Evolutionary conservation across 2,888 invertebrate genomes (phyloP), one percentile per base, ranked within the genome.

Genomic region (Pomacea canaliculata): DNA sequence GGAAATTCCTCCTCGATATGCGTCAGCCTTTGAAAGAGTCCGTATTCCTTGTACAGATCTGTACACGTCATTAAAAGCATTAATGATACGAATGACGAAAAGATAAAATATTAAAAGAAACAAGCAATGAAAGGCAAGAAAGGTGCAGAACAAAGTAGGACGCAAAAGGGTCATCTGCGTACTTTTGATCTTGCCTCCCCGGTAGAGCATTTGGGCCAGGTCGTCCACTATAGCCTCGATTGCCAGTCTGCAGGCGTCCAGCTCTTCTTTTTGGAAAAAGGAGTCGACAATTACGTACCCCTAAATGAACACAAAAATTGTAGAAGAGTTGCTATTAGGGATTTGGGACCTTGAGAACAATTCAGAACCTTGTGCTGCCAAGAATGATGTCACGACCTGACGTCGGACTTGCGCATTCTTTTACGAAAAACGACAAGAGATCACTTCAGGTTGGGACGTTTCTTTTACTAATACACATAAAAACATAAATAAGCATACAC

Each of bases 281-380:
- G 89, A 82, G n/a, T 86, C 84, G 3, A 90, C 85, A 51, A 89
- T 68, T 10, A 89, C 80, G 77, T 83, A 90, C 7, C 90, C 90
- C 90, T 88, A 75, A 13, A 69, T 73, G 4, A 65, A 68, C 18
- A 16, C n/a, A 16, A 65, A 23, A 56, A 37, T 27, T 4, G 5
- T 66, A 10, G 23, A 66, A 71, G 18, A 70, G 37, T 5, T 37
- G 37, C 37, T 37, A n/a, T 37, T 37, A 5, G 3, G 4, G 37
- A 37, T 37, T 37, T 37, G 37, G 37, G 37, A 37, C 4, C 37
- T 37, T 37, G 37, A 37, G 37, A 37, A 37, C 37, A 37, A 37
- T 5, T 5, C 37, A 37, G 37, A 37, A 37, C 37, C 37, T 37
- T 37, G 37, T 37, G 37, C 37, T 37, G 18, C 48, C 19, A 16